Evolutionary conservation across 2,797 vertebrate species (phyloP).

Genomic region (Xerus rutilus): DNA sequence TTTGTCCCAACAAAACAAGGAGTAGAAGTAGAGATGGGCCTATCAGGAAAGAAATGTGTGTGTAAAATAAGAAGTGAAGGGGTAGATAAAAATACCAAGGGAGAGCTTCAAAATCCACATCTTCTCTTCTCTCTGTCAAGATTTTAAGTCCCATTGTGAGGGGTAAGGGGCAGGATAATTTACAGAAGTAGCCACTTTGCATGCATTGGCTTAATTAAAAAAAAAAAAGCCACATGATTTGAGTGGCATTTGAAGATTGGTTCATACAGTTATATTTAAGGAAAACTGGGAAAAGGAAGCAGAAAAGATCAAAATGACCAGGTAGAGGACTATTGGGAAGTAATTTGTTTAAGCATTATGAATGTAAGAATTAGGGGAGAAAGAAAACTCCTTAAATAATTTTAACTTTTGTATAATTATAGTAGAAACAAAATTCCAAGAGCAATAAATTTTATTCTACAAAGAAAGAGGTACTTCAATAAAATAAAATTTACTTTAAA

Average conservation of each 20-base stretch:
- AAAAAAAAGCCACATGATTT: too few species aligned
- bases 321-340: background rate
- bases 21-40: background rate
- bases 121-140: background rate
- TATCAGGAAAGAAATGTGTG: background rate
- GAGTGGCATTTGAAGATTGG: background rate
- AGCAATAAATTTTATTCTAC: background rate
- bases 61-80: too few species aligned
- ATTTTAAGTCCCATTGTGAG: background rate
- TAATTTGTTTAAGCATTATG: background rate
- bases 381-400: background rate
- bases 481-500: slow-evolving; percentile 18
- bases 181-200: background rate
- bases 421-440: background rate
- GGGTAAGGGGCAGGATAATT: background rate
- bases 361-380: background rate
- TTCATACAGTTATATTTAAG: background rate
- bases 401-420: background rate
- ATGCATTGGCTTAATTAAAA: background rate
- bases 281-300: background rate
- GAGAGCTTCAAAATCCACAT: background rate
- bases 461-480: background rate
- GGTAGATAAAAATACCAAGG: background rate
- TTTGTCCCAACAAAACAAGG: background rate
- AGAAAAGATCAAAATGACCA: background rate